Evolutionary conservation across 2,888 invertebrate genomes (phyloP), one percentile per base, ranked within the genome.

Genomic region (Acronicta alni): DNA sequence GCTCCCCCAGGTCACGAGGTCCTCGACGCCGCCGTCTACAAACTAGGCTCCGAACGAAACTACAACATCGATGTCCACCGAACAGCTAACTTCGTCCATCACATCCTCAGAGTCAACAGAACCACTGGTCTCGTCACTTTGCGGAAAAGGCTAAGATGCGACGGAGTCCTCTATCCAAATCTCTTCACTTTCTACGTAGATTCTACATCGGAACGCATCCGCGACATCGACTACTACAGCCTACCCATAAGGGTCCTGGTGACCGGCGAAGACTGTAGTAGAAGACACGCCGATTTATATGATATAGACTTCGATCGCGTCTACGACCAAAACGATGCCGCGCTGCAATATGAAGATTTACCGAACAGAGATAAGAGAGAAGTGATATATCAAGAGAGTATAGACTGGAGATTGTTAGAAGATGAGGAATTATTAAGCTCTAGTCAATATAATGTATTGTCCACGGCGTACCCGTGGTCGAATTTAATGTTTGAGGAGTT

Each of bases 151-250:
- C 91, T 98, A 14, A 95, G 96, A 82, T 98, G 98, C 89, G 96
- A 97, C 80, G 97, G 97, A 65, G 95, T 97, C 32, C 96, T 96
- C 72, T 98, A 98, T 84, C 98, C 98, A 0, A 97, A 97, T 80
- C 95, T 98, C 56, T 98, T 98, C 87, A 98, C 97, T 5, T 96
- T 98, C 83, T 97, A 97, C 88, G 96, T 98, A 63, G 98, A 98
- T 86, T 98, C 98, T 35, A 97, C 97, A 49, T 97, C 97, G 66
- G 97, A 96, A 78, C 94, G 97, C 54, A 93, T 97, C 66, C 95
- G 97, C 46, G 97, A 97, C 73, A 97, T 98, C 66, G 97, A 97
- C 84, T 98, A 97, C 85, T 97, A 97, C 83, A 97, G 97, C 81
- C 87, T 97, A 57, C 97, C 97, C 1, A 93, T 98, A 61, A 94